Evolutionary conservation across 2,113 vertebrate species (phyloP), one percentile per base, ranked within the genome.

Genomic region (Lophotis ruficrista): DNA sequence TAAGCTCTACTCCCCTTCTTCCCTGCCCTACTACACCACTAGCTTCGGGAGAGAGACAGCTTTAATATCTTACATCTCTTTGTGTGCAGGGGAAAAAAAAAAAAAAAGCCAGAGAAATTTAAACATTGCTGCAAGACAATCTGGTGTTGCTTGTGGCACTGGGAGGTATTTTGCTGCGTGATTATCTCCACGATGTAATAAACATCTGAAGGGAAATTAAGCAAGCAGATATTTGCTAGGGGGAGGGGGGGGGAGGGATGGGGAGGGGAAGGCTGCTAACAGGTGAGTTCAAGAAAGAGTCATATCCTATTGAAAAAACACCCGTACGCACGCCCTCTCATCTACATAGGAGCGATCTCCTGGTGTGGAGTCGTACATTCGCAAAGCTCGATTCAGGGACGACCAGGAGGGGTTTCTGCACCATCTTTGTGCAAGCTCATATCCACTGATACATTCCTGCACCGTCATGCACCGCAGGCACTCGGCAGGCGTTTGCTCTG

Each of bases 161-260:
- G 17, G n/a, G 86, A 97, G 90, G 89, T 95, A 70, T 96, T 97
- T 93, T 88, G 82, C 93, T 76, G 83, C 84, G 56, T 64, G 53
- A 91, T 97, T 96, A 96, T 97, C 94, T 97, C 69, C 82, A 35
- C 50, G 1, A 91, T 91, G 82, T 68, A 96, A 97, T 96, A 97
- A 97, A 96, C 94, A 95, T 90, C 90, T 96, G 89, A 97, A 85
- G 90, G 93, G 85, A 95, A 96, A 96, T 95, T 56, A 96, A 79
- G 64, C 82, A n/a, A 93, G 70, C 73, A 95, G 90, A 68, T 93
- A 94, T 96, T 93, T 96, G 86, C 80, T 81, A 58, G 35, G 21
- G 47, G 43, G 35, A 12, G 38, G 47, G 21, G 31, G 28, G 43
- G 64, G 48, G 54, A 31, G 45, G 83, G 82, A 28, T 78, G 82